Evolutionary conservation across 2,888 invertebrate species (phyloP).

Genomic region (Brachyptera risi): DNA sequence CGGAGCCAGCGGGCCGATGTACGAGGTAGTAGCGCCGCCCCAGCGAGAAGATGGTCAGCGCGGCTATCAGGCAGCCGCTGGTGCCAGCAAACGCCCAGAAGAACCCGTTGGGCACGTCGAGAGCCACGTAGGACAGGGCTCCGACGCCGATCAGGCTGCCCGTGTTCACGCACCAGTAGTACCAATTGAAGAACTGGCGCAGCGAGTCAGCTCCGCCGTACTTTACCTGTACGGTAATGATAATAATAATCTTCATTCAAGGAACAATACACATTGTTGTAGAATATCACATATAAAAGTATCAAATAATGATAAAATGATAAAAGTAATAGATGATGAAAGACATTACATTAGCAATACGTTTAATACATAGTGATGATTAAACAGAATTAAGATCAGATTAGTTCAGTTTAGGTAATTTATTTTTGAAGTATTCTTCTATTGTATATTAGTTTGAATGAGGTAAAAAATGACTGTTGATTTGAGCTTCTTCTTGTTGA

Average conservation of each 20-base stretch:
- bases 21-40: constrained; percentile 42
- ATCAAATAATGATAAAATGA: too few relatives aligned
- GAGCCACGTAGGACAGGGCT: constrained; percentile 45
- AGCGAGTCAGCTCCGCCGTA: constrained; percentile 39
- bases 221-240: constrained; percentile 27
- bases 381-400: too few relatives aligned
- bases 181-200: constrained; percentile 47
- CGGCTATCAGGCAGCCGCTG: constrained; percentile 39
- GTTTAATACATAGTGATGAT: too few relatives aligned
- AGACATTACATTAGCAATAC: too few relatives aligned
- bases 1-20: constrained; percentile 43
- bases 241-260: background rate
- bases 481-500: too few relatives aligned
- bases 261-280: too few relatives aligned
- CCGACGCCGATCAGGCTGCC: constrained; percentile 46
- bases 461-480: too few relatives aligned
- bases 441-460: too few relatives aligned
- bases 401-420: background rate
- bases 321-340: background rate
- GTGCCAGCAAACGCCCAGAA: constrained; percentile 44
- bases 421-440: background rate
- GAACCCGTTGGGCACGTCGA: constrained; percentile 42
- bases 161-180: constrained; percentile 49
- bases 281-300: too few relatives aligned
- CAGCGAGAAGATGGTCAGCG: constrained; percentile 42